Base-by-base conservation (phyloP, 1,140 invertebrate genomes). In the Cydia pomonella region DNA sequence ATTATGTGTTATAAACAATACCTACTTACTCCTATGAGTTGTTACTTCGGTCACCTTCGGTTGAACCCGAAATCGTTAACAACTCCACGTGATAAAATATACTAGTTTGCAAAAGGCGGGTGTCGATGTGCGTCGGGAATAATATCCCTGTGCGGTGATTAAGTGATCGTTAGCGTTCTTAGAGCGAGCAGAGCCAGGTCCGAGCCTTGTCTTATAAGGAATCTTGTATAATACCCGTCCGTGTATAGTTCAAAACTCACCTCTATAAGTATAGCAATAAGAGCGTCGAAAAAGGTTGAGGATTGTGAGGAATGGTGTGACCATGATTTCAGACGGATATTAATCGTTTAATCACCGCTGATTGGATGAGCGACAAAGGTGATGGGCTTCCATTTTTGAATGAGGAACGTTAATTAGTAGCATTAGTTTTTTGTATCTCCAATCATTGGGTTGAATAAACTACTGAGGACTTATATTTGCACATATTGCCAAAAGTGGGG, bases 111-210 rank as follows among this genome's bases (percentile, higher is more conserved):
- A 5, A 50, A 18, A 50, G 5, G 12, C 53, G 21, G 18, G 18
- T 3, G 53, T 23, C 53, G 53, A 21, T 59, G 23, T 23, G 53
- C 21, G 1, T 12, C 18, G 5, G 53, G 53, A 41, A 76, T 73
- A 50, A 29, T 72, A n/a, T 69, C 41, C 29, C 23, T 69, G 59
- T 71, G 69, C 76, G 41, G 76, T 82, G 79, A 84, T 84, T 80
- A 82, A 82, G 77, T 73, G 80, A 80, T 84, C 79, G 79, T 83
- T 83, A 83, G 78, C 73, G 76, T 77, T 75, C 76, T 80, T 80
- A 76, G 75, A 76, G 79, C 73, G 47, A 78, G 53, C 59, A 71
- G 50, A 75, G 73, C 23, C 72, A 75, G 72, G 80, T 80, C 76
- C 72, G 47, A 75, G 47, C 73, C 72, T 63, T 74, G 53, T 78